Percentiles rank a stretch among this genome's conserved stretches.
These are phyloP conservation scores for Bradypus variegatus DNA, from an alignment of 2,797 vertebrate species.

Conservation along the genomic window DNA sequence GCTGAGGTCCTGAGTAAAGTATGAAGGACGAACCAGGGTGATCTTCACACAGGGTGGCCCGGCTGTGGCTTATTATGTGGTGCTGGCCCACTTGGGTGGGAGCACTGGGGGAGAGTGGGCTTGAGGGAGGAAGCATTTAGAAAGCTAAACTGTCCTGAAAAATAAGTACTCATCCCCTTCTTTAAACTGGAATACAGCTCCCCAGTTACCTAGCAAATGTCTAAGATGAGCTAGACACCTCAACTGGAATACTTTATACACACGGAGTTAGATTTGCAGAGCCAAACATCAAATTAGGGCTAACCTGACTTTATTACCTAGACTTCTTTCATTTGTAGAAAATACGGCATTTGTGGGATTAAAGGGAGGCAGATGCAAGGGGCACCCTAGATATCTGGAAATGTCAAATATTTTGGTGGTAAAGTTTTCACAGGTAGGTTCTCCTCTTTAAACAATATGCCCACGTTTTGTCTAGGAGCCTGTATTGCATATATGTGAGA, in stretches of 20 bases:
- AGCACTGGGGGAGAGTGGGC: neutral
- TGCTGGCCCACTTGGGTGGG: neutral
- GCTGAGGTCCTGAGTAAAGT: no score
- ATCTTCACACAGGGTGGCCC: no score
- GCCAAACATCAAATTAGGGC: neutral
- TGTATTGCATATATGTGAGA: rapidly evolving
- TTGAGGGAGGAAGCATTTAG: neutral
- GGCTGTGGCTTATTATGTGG: no score
- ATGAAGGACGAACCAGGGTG: no score
- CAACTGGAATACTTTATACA: neutral
- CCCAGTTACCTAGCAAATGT: neutral
- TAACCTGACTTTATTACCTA: rapidly evolving
- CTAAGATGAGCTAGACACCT: neutral
- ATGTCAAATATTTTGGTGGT: neutral
- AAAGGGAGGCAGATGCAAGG: no score
- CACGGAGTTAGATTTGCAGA: neutral
- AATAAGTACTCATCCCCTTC: rapidly evolving
- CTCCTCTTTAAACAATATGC: neutral
- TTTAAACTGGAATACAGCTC: neutral
- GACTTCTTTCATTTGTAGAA: neutral
- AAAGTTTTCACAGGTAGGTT: neutral
- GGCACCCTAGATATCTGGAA: no score
- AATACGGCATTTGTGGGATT: neutral
- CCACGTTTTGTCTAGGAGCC: neutral
- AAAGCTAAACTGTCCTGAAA: no score